These are phyloP conservation scores for Drymonia ruficornis DNA, from an alignment of 2,888 invertebrate genomes.

Conservation along the genomic window DNA sequence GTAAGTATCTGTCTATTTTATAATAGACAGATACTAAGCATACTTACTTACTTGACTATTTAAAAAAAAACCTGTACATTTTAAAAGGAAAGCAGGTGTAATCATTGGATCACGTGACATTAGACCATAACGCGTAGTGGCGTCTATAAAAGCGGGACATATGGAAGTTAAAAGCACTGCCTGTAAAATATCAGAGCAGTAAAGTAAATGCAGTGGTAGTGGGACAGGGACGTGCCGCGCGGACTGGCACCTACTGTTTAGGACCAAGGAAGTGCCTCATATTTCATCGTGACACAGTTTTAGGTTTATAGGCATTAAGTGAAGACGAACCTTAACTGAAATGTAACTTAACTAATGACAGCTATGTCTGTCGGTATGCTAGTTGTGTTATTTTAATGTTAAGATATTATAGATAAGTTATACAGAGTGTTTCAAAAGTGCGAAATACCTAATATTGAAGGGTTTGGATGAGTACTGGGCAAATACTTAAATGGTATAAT, in stretches of 20 bases:
- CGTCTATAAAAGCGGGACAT: slow-evolving; percentile 79
- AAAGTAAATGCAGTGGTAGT: slow-evolving; percentile 81
- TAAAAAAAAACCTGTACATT: slow-evolving; percentile 7
- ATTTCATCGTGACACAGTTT: slow-evolving; percentile 41
- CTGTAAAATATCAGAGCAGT: slow-evolving; percentile 83
- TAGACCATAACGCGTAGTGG: slow-evolving; percentile 77
- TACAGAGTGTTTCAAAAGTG: too few species aligned
- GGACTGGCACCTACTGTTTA: slow-evolving; percentile 42
- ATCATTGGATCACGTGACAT: slow-evolving; percentile 77
- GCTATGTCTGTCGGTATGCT: too few species aligned
- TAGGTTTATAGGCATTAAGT: slow-evolving; percentile 13
- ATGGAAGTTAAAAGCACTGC: slow-evolving; percentile 82
- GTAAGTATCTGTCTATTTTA: too few species aligned
- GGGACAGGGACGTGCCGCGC: slow-evolving; percentile 67
- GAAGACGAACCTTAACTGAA: too few species aligned
- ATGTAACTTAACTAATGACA: not conserved
- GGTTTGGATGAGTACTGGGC: too few species aligned
- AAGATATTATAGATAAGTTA: too few species aligned
- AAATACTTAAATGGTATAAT: too few species aligned
- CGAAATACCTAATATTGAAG: too few species aligned
- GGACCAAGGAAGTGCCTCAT: slow-evolving; percentile 42
- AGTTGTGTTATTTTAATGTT: too few species aligned
- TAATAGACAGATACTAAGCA: too few species aligned
- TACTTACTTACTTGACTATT: too few species aligned
- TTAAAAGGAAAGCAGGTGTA: slow-evolving; percentile 36